Evolutionary conservation across 2,888 invertebrate species (phyloP).

Genomic region (Notodonta ziczac): DNA sequence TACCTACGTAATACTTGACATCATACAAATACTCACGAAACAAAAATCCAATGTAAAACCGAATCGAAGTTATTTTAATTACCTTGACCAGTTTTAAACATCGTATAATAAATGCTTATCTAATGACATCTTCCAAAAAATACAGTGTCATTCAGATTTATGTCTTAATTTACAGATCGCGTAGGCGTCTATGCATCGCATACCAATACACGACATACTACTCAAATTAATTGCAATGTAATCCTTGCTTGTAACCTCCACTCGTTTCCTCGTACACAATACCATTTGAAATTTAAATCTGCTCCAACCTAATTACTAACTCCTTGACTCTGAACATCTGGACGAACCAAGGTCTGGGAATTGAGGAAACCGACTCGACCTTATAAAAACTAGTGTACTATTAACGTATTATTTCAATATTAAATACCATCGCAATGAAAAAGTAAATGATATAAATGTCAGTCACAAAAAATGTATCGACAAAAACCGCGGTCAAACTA

Average conservation of each 20-base stretch:
- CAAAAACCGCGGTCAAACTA: conserved; percentile 58
- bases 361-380: conserved; percentile 68
- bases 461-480: conserved; percentile 45
- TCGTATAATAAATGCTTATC: background rate
- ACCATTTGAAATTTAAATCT: conserved; percentile 42
- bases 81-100: background rate
- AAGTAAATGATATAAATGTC: conserved; percentile 57
- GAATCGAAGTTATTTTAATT: background rate
- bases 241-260: conserved; percentile 44
- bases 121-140: background rate
- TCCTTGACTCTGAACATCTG: conserved; percentile 66
- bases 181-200: conserved; percentile 7
- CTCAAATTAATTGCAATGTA: conserved; percentile 28
- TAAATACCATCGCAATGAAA: conserved; percentile 61
- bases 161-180: conserved; percentile 1
- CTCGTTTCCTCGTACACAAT: conserved; percentile 41
- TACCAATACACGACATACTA: conserved; percentile 17
- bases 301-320: conserved; percentile 53
- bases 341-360: conserved; percentile 73
- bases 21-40: background rate
- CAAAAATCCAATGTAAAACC: background rate
- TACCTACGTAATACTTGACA: too few species aligned
- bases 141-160: background rate
- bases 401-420: conserved; percentile 67
- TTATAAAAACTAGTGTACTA: conserved; percentile 57